Evolutionary conservation across 2,797 vertebrate genomes (phyloP), one percentile per base, ranked within the genome.

Genomic region (Crocidura indochinensis): DNA sequence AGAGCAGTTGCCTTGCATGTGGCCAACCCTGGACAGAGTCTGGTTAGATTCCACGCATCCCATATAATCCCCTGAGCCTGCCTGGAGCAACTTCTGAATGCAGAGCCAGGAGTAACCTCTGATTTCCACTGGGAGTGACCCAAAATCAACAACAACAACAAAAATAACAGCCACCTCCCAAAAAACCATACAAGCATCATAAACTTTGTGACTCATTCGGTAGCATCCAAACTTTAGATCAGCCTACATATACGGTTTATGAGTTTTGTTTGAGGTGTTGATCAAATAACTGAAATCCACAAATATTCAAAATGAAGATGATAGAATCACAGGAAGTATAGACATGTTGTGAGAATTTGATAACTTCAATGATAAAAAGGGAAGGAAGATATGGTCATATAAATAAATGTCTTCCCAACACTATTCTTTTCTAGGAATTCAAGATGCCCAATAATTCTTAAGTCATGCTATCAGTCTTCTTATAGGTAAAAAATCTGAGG

Each of bases 141-240:
- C 56, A 60, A 60, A 60, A 60, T 6, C 17, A 6, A 56, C 14
- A 56, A 56, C n/a, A n/a, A n/a, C n/a, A 56, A 17, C 3, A 56
- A 56, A 12, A 51, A 12, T 19, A 14, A 56, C 17, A 1, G 20
- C 19, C 19, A 60, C 19, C 17, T 14, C 53, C 53, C 12, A 20
- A 60, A 60, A 19, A 60, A 38, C 38, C 38, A 2, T 19, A 20
- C 56, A 60, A 60, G 4, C 56, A 60, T 60, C 56, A 60, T 60
- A 20, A 60, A 60, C 56, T 75, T 65, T 71, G 15, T 51, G 75
- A 68, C n/a, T 47, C 24, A 49, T 67, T 27, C 53, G 51, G 24
- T 62, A 89, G 82, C 44, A 82, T 90, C 73, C 69, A 46, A 94
- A 76, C 69, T 24, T 11, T n/a, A 73, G 82, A 78, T 85, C 27